These are phyloP conservation scores for Litoditis marina DNA, from an alignment of 2,888 invertebrate genomes.

Conservation along the genomic window DNA sequence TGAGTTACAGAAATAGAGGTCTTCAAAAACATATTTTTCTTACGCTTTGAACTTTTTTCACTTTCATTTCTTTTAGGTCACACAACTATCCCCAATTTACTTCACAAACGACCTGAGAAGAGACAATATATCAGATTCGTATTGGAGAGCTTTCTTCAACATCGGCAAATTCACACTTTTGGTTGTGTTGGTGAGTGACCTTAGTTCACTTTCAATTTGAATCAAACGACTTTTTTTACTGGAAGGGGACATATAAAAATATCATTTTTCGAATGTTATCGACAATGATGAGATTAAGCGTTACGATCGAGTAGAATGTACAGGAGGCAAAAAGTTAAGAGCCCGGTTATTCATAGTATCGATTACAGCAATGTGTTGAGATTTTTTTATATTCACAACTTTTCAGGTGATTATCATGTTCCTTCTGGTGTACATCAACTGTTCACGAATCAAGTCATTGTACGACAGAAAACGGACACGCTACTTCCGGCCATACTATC, in stretches of 20 bases:
- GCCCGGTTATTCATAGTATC: too few relatives aligned
- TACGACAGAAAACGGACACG: constrained; percentile 47
- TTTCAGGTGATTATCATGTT: constrained; percentile 38
- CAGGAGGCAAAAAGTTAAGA: too few relatives aligned
- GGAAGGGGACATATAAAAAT: too few relatives aligned
- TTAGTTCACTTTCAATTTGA: background rate
- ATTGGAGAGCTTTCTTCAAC: constrained; percentile 32
- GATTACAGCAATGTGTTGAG: too few relatives aligned
- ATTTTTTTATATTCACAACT: too few relatives aligned
- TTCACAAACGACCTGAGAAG: constrained; percentile 31
- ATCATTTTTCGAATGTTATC: too few relatives aligned
- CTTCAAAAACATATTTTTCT: too few relatives aligned
- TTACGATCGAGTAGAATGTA: too few relatives aligned
- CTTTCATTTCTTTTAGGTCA: constrained; percentile 22
- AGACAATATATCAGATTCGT: constrained; percentile 6
- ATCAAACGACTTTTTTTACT: background rate
- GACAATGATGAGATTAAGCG: too few relatives aligned
- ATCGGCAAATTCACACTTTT: constrained; percentile 37
- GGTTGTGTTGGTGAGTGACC: constrained; percentile 22
- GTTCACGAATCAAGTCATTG: constrained; percentile 35
- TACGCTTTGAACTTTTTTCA: too few relatives aligned
- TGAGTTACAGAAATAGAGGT: too few relatives aligned
- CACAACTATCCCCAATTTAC: constrained; percentile 28
- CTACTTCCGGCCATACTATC: constrained; percentile 45
- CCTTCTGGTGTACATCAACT: constrained; percentile 47